Conservation (phyloP, 2,113 vertebrate species). For the Enhydra lutris region DNA sequence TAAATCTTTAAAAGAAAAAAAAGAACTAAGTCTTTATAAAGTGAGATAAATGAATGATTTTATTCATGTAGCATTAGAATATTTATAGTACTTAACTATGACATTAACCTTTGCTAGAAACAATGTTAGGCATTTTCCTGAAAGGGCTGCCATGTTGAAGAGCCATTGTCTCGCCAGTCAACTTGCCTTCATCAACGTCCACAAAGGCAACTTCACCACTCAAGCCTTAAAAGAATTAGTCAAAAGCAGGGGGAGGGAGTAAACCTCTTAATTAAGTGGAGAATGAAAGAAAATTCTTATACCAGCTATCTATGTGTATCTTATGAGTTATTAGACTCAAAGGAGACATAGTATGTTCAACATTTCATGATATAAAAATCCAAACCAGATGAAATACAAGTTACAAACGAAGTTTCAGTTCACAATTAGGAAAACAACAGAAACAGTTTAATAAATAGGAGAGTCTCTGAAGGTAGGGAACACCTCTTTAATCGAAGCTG, state of each 20-base stretch:
- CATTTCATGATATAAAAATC: background rate
- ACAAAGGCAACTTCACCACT: conserved; percentile 86
- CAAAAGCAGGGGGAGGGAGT: too few relatives aligned
- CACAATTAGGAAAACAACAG: background rate
- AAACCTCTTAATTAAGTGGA: background rate
- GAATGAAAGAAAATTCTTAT: background rate
- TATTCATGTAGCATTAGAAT: background rate
- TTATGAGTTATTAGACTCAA: background rate
- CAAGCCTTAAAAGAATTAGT: conserved; percentile 78
- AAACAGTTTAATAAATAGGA: background rate
- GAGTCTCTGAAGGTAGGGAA: background rate
- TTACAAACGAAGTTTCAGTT: background rate
- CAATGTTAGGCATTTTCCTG: conserved; percentile 87
- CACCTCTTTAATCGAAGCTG: background rate
- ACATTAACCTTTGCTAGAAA: conserved; percentile 87
- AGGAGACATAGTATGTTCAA: background rate
- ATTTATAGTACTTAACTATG: conserved; percentile 12
- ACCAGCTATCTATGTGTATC: background rate
- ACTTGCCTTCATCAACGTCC: conserved; percentile 74
- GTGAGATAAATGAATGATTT: background rate
- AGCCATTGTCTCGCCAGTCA: conserved; percentile 88
- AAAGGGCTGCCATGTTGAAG: conserved; percentile 88
- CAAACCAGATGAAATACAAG: background rate
- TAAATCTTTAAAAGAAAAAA: too few relatives aligned
- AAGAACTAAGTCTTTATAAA: background rate